Base-by-base conservation (phyloP, 2,113 vertebrate species). In the Peromyscus leucopus region DNA sequence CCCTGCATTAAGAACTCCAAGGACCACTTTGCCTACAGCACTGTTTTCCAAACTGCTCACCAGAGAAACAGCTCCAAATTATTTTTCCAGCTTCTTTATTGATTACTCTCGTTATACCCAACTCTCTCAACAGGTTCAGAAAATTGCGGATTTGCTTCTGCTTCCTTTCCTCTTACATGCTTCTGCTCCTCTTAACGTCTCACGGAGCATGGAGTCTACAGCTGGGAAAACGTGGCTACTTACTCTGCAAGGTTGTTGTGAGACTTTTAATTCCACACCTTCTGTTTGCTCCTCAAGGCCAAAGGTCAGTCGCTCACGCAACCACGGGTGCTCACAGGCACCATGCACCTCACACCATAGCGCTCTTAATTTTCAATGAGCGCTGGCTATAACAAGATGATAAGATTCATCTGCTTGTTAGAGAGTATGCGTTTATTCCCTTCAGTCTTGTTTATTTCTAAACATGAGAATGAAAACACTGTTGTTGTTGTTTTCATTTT, bases 51-150 rank as follows among this genome's bases (percentile, higher is more conserved):
- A 57, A 93, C 48, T 65, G 16, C 59, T 95, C 74, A 55, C 80
- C 67, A 74, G 28, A 96, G 28, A 94, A 55, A 4, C 48, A 76
- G 1, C 7, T 95, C 51, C 17, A 67, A n/a, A 26, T 5, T 83
- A n/a, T 78, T 67, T 95, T 79, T 87, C 84, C 75, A 86, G 51
- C 19, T 86, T 89, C 22, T 19, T 92, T 93, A 82, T 26, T 67
- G 33, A 75, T 78, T 51, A 48, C 51, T n/a, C n/a, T 59, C 16
- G 1, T 51, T 42, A 7, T 12, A 83, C 4, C 5, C 17, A 1
- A 19, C 22, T 93, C 76, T 78, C 65, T 78, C 86, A 42, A 42
- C 17, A 65, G 10, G 55, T 46, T 71, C 74, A 46, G 48, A 74
- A 78, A 87, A 80, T 21, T 8, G 16, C 59, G 65, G 11, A 4